Percentiles rank a stretch among this genome's conserved stretches.
These are phyloP conservation scores for Nipponacmea schrenckii DNA, from an alignment of 2,888 invertebrate genomes.

Conservation along the genomic window DNA sequence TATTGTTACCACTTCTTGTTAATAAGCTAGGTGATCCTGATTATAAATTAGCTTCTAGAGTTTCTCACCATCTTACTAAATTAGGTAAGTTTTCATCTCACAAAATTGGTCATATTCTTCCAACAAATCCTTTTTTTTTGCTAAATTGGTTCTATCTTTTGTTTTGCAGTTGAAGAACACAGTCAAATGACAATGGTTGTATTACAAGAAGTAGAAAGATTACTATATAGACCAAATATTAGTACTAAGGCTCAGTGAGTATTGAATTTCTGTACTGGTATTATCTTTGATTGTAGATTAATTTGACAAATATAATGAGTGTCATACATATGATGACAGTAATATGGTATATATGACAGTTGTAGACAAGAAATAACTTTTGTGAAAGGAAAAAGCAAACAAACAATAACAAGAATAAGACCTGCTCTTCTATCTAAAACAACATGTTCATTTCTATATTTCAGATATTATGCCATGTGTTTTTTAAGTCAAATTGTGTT, in stretches of 20 bases:
- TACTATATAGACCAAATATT: conserved; percentile 85
- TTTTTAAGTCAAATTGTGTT: conserved; percentile 88
- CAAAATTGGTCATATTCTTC: not conserved
- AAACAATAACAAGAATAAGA: too few relatives aligned
- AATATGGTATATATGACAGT: too few relatives aligned
- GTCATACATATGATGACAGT: too few relatives aligned
- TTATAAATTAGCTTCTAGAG: conserved; percentile 87
- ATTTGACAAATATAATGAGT: not conserved
- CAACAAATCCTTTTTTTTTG: too few relatives aligned
- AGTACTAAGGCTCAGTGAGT: conserved; percentile 84
- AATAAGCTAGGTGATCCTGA: conserved; percentile 97
- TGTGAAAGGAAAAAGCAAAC: too few relatives aligned
- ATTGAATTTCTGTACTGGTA: conserved; percentile 19
- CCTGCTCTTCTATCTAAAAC: too few relatives aligned
- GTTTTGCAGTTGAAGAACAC: conserved; percentile 76
- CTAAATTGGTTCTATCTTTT: conserved; percentile 1
- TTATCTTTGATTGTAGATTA: not conserved
- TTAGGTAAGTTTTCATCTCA: conserved; percentile 68
- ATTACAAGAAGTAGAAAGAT: conserved; percentile 86
- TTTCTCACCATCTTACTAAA: conserved; percentile 85
- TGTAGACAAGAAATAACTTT: too few relatives aligned
- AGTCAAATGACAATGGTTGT: conserved; percentile 92
- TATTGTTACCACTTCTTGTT: conserved; percentile 81
- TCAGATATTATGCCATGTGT: conserved; percentile 82
- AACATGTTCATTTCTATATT: conserved; percentile 11